A percentile compares a stretch with the other conserved stretches of the same genome.
Evolutionary conservation across 2,888 invertebrate genomes (phyloP).

Genomic region (Drosophila mimetica): DNA sequence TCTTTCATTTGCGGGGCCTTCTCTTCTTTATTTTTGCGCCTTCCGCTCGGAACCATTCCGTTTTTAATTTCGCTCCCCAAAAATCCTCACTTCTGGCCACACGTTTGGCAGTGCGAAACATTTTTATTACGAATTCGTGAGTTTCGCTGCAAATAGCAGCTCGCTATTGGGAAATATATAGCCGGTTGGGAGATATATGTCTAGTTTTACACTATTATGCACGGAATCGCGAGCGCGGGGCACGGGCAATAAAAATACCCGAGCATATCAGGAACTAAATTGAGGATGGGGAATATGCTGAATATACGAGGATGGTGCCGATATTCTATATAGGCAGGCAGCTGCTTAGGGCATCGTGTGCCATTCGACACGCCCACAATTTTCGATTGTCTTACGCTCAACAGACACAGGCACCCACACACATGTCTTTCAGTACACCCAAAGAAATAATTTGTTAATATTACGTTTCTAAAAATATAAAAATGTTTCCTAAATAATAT

Average conservation of each 20-base stretch:
- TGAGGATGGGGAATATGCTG: slow-evolving; percentile 20
- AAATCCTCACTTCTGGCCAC: slow-evolving; percentile 33
- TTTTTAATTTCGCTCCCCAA: slow-evolving; percentile 25
- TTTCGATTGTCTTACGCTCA: slow-evolving; percentile 65
- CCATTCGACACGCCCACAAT: slow-evolving; percentile 71
- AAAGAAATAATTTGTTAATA: background rate
- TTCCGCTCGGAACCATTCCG: slow-evolving; percentile 37
- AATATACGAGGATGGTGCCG: slow-evolving; percentile 1
- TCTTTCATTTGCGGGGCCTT: slow-evolving; percentile 40
- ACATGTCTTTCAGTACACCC: background rate
- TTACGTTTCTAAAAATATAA: no score
- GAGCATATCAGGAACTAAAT: slow-evolving; percentile 57
- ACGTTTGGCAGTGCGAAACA: slow-evolving; percentile 64
- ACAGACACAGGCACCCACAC: slow-evolving; percentile 7
- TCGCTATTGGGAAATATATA: slow-evolving; percentile 42
- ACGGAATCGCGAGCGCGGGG: slow-evolving; percentile 53
- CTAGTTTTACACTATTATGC: slow-evolving; percentile 60
- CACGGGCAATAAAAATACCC: slow-evolving; percentile 80
- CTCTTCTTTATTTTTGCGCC: slow-evolving; percentile 22
- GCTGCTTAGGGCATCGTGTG: slow-evolving; percentile 49
- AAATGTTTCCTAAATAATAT: no score
- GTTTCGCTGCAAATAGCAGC: slow-evolving; percentile 75
- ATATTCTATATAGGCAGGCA: slow-evolving; percentile 8
- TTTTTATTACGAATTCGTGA: slow-evolving; percentile 82
- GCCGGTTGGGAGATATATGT: slow-evolving; percentile 31